These are phyloP conservation scores for Phytoseiulus persimilis DNA, from an alignment of 2,888 invertebrate species.

Conservation along the genomic window DNA sequence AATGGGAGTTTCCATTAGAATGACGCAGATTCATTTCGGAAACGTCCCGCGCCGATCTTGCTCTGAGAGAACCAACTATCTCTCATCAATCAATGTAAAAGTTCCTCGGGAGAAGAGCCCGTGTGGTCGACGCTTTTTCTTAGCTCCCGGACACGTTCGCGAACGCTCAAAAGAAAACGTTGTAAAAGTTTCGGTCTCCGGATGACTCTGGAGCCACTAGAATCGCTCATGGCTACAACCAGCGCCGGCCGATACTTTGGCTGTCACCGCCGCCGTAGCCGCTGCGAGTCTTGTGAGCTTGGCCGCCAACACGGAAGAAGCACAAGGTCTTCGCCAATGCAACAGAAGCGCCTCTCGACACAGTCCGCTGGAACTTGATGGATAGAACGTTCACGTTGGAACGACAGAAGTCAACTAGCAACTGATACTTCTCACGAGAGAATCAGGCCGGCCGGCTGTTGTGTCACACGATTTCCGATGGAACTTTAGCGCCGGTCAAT, in stretches of 20 bases:
- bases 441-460: not conserved
- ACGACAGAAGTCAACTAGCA: not conserved
- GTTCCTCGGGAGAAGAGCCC: too few relatives aligned
- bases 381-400: not conserved
- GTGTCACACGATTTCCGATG: not conserved
- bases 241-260: not conserved
- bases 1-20: too few relatives aligned
- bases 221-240: not conserved
- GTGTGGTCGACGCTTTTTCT: too few relatives aligned
- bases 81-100: too few relatives aligned
- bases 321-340: not conserved
- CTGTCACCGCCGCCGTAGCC: not conserved
- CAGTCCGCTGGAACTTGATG: not conserved
- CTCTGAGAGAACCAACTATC: too few relatives aligned
- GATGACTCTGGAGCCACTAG: not conserved
- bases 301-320: not conserved
- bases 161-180: too few relatives aligned
- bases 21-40: too few relatives aligned
- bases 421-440: not conserved
- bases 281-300: not conserved
- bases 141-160: too few relatives aligned
- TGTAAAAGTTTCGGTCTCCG: not conserved
- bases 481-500: too few relatives aligned
- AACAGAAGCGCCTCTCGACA: not conserved
- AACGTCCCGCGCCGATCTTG: too few relatives aligned